Percentiles rank a stretch among this genome's conserved stretches.
phyloP scores from a whole-genome alignment of 2,113 vertebrate species.

The Python bivittatus region DNA sequence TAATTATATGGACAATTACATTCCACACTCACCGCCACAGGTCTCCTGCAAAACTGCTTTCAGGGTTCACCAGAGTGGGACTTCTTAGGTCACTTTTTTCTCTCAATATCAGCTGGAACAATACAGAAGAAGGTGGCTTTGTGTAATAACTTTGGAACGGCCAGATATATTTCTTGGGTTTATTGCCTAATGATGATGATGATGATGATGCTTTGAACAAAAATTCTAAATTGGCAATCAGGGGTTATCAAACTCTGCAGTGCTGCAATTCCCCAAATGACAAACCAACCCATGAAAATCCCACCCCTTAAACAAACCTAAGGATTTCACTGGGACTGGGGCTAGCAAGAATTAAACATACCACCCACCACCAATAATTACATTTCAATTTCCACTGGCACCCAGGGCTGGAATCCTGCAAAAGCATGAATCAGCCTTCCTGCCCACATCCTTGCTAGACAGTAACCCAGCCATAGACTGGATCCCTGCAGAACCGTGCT shows the following conservation, averaged over 20 bases:
- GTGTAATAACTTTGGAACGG: neutral
- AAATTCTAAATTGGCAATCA: neutral
- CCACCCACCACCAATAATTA: neutral
- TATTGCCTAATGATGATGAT: neutral
- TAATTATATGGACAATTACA: conserved; percentile 48
- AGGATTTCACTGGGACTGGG: neutral
- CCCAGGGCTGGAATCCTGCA: neutral
- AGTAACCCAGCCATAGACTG: neutral
- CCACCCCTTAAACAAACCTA: neutral
- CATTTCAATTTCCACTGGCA: neutral
- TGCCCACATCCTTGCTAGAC: neutral
- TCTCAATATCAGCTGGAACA: neutral
- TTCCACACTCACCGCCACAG: neutral
- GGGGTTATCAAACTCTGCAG: neutral
- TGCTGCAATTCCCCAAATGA: neutral
- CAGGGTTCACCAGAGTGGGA: conserved; percentile 7
- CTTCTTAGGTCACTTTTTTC: neutral
- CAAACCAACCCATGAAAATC: neutral
- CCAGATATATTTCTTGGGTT: neutral
- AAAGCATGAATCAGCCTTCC: neutral
- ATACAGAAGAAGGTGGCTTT: neutral
- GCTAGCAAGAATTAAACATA: neutral
- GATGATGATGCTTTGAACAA: neutral
- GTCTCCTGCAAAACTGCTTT: conserved; percentile 43
- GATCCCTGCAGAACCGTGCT: neutral